Evolutionary conservation across 2,113 vertebrate species (phyloP).

Genomic region (Antechinus stuartii): DNA sequence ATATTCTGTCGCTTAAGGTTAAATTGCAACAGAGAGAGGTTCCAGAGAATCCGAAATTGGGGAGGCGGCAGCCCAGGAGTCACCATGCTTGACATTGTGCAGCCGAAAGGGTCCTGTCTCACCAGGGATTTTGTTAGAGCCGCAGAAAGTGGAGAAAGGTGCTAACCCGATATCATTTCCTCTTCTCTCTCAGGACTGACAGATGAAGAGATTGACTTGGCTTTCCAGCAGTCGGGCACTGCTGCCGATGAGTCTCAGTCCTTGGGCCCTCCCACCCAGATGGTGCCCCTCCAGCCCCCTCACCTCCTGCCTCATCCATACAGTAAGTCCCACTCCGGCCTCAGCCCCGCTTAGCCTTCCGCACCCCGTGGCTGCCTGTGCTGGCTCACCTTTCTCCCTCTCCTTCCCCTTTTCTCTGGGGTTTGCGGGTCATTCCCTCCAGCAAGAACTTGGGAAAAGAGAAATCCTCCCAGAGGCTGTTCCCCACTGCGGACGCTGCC

Average conservation of each 20-base stretch:
- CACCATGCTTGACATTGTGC: slow-evolving; percentile 72
- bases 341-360: not conserved
- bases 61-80: slow-evolving; percentile 77
- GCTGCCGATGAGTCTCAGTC: slow-evolving; percentile 87
- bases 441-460: not conserved
- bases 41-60: slow-evolving; percentile 78
- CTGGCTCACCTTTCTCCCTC: not conserved
- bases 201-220: slow-evolving; percentile 95
- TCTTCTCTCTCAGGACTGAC: slow-evolving; percentile 91
- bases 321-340: slow-evolving; percentile 86
- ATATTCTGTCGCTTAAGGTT: slow-evolving; percentile 91
- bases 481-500: not conserved
- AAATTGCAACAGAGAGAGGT: slow-evolving; percentile 86
- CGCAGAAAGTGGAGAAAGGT: slow-evolving; percentile 73
- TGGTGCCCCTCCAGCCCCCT: slow-evolving; percentile 83
- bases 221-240: slow-evolving; percentile 93
- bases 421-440: not conserved
- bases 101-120: slow-evolving; percentile 68
- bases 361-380: not conserved
- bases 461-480: not conserved
- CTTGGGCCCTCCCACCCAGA: slow-evolving; percentile 78
- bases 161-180: slow-evolving; percentile 78
- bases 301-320: slow-evolving; percentile 84
- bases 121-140: slow-evolving; percentile 61
- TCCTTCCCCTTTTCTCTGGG: not conserved